Evolutionary conservation across 2,888 invertebrate genomes (phyloP), one percentile per base, ranked within the genome.

Genomic region (Ennomos fuscantarius): DNA sequence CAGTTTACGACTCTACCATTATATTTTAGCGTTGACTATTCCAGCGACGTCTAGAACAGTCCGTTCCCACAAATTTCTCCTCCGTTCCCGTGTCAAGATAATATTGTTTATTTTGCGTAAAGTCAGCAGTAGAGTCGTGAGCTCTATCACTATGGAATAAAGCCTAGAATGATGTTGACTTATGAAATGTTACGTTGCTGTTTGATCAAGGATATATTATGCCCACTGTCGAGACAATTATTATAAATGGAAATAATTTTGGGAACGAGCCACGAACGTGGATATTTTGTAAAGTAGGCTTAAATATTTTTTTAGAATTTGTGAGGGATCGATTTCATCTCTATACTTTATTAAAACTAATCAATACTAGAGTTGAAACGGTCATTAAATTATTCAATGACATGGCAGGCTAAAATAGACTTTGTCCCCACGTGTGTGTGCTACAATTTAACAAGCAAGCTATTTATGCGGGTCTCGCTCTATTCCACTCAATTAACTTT

Each of bases 401-500:
- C 24, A 24, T 24, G 24, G 6, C 24, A 24, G 24, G 6, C 24
- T 1, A 24, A 24, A 24, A 24, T 6, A 24, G 24, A 24, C 24
- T 6, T 24, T 24, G 5, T 6, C 6, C 24, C 3, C 24, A 24
- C 6, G 24, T 24, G 24, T 24, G 24, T 24, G 6, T 24, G 24
- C 24, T 24, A 24, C 24, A 13, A 40, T 15, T 15, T 11, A 40
- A 40, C 40, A 9, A 39, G 37, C 9, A 39, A 40, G 40, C 24
- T 24, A 24, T 24, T 24, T 24, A 24, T 24, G 6, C 6, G 24
- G 9, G 60, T 55, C 53, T 51, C 65, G 64, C 65, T 70, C 62
- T 71, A 69, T 73, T 78, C 73, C 72, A 63, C 68, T 69, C 76
- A 76, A 75, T 76, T 76, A 78, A 74, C 63, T 74, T 78, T 73